Conservation (phyloP, 2,888 invertebrate genomes). For the Acleris holmiana region DNA sequence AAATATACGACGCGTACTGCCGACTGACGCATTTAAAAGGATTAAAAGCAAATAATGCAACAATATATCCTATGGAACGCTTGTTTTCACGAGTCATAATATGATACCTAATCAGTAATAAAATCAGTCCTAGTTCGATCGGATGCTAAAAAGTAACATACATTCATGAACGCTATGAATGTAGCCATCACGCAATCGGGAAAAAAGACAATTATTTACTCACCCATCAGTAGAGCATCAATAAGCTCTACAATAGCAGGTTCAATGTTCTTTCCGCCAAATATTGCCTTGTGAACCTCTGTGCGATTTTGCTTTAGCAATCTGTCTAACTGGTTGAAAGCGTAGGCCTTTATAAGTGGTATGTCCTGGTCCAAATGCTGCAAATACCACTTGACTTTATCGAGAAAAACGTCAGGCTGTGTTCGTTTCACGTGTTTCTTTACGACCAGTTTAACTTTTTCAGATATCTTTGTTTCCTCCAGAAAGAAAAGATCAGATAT, state of each 20-base stretch:
- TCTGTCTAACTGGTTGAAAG: conserved; percentile 88
- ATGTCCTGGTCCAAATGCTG: conserved; percentile 91
- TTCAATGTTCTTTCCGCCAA: conserved; percentile 89
- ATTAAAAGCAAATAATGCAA: too few species aligned
- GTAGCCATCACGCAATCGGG: neutral
- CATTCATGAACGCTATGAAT: too few species aligned
- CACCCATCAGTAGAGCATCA: conserved; percentile 86
- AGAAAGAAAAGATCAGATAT: conserved; percentile 95
- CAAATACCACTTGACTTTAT: conserved; percentile 87
- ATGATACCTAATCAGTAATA: too few species aligned
- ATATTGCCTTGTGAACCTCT: conserved; percentile 88
- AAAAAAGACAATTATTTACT: conserved; percentile 40
- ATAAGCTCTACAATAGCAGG: conserved; percentile 88
- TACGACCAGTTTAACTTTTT: conserved; percentile 86
- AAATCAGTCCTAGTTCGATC: too few species aligned
- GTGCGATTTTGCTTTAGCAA: conserved; percentile 88
- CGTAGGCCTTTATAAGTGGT: conserved; percentile 90
- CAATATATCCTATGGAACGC: too few species aligned
- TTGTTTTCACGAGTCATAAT: too few species aligned
- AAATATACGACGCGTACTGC: too few species aligned
- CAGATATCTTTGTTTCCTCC: conserved; percentile 86
- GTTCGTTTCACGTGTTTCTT: conserved; percentile 81
- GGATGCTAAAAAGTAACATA: too few species aligned
- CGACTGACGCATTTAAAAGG: too few species aligned
- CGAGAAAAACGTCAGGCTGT: conserved; percentile 83